phyloP scores from a whole-genome alignment of 2,797 vertebrate genomes.

The Luscinia megarhynchos region DNA sequence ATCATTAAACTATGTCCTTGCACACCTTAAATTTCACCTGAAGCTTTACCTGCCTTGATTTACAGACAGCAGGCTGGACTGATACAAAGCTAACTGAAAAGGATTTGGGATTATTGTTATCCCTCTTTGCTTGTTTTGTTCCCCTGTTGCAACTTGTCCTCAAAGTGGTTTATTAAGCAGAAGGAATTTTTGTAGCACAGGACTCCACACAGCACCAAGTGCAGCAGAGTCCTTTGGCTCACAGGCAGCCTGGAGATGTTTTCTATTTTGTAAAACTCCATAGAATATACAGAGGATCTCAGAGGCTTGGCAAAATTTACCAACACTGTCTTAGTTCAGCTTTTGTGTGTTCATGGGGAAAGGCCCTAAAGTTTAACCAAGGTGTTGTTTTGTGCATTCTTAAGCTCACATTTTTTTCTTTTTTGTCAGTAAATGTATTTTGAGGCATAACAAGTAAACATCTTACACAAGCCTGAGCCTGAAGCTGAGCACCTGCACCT shows the following conservation, averaged over 20 bases:
- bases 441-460: slow-evolving; percentile 59
- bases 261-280: not conserved
- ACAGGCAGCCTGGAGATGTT: not conserved
- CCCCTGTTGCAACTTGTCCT: not conserved
- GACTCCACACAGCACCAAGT: not conserved
- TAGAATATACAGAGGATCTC: not conserved
- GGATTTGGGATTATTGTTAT: not conserved
- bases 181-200: not conserved
- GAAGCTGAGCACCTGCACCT: slow-evolving; percentile 61
- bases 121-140: not conserved
- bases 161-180: not conserved
- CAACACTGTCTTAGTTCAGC: not conserved
- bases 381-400: not conserved
- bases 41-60: not conserved
- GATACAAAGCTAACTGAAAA: not conserved
- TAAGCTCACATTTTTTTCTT: not conserved
- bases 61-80: not conserved
- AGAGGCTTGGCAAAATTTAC: not conserved
- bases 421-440: not conserved
- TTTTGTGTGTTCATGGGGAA: not conserved
- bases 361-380: not conserved
- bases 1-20: not conserved
- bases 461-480: slow-evolving; percentile 44
- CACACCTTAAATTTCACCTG: not conserved
- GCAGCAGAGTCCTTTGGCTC: not conserved